These are phyloP conservation scores for Psococerastis gibbosa DNA, from an alignment of 2,888 invertebrate species.

Conservation along the genomic window DNA sequence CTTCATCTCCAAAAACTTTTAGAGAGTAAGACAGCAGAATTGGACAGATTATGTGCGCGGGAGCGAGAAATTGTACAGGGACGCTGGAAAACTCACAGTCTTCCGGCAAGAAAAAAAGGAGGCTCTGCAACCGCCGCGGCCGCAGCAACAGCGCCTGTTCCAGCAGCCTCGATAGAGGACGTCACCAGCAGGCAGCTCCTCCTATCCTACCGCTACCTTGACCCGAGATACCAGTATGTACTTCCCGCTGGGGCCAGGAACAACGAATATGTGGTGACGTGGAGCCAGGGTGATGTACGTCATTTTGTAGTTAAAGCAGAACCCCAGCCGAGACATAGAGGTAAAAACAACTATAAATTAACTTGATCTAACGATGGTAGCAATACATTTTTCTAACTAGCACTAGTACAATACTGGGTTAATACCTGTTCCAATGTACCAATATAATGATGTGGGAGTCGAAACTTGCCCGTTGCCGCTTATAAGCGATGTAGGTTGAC, in stretches of 20 bases:
- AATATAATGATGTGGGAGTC: too few relatives aligned
- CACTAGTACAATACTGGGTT: too few relatives aligned
- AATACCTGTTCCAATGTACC: too few relatives aligned
- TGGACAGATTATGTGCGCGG: constrained; percentile 60
- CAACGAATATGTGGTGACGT: constrained; percentile 51
- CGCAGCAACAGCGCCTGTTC: constrained; percentile 26
- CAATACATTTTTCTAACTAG: too few relatives aligned
- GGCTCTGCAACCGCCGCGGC: constrained; percentile 27
- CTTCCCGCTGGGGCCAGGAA: constrained; percentile 43
- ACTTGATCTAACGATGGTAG: too few relatives aligned
- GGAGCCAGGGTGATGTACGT: constrained; percentile 30
- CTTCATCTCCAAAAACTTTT: constrained; percentile 71
- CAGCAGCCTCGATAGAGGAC: constrained; percentile 67
- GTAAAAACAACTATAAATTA: constrained; percentile 14
- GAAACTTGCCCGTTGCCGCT: too few relatives aligned
- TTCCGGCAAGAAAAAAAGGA: constrained; percentile 68
- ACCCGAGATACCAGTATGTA: constrained; percentile 51
- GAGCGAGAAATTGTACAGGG: constrained; percentile 69
- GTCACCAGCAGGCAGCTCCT: constrained; percentile 24
- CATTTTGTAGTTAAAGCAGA: constrained; percentile 11
- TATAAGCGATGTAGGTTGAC: too few relatives aligned
- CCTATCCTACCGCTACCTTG: constrained; percentile 37
- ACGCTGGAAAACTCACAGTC: constrained; percentile 77
- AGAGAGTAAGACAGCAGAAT: constrained; percentile 65
- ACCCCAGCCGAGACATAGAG: constrained; percentile 12